These are phyloP conservation scores for Bombylius discolor DNA, from an alignment of 2,888 invertebrate species.

Conservation along the genomic window DNA sequence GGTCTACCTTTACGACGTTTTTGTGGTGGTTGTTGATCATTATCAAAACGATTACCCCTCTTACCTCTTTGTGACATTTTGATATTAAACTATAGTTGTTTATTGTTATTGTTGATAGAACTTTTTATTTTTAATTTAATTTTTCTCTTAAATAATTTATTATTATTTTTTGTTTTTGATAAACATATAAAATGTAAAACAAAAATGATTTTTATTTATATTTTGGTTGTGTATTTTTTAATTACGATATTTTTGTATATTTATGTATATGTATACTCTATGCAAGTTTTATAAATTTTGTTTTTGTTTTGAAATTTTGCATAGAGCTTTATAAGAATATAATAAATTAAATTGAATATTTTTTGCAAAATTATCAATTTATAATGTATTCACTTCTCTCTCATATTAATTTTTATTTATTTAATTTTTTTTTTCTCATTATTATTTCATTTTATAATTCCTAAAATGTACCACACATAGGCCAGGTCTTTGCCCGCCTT, in stretches of 20 bases:
- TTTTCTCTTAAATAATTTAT: too few relatives aligned
- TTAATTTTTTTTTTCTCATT: background rate
- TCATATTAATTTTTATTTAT: background rate
- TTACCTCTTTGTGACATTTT: slow-evolving; percentile 66
- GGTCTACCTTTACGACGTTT: slow-evolving; percentile 65
- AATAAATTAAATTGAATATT: background rate
- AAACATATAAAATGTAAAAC: too few relatives aligned
- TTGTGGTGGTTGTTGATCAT: slow-evolving; percentile 46
- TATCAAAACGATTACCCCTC: slow-evolving; percentile 50
- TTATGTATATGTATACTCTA: background rate
- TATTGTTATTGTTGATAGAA: background rate
- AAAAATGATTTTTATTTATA: too few relatives aligned
- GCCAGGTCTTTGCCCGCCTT: background rate
- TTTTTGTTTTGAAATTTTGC: background rate
- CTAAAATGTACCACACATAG: background rate
- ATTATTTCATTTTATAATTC: too few relatives aligned
- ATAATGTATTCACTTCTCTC: background rate
- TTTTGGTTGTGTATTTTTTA: too few relatives aligned
- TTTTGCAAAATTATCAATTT: background rate
- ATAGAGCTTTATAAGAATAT: background rate
- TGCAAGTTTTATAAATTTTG: background rate
- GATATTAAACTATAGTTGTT: slow-evolving; percentile 8
- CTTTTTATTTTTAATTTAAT: background rate
- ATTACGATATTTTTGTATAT: too few relatives aligned
- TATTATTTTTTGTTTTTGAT: too few relatives aligned